Percentiles rank a stretch among this genome's conserved stretches.
Evolutionary conservation across 1,140 invertebrate species (phyloP).

Genomic region (Capitella teleta): DNA sequence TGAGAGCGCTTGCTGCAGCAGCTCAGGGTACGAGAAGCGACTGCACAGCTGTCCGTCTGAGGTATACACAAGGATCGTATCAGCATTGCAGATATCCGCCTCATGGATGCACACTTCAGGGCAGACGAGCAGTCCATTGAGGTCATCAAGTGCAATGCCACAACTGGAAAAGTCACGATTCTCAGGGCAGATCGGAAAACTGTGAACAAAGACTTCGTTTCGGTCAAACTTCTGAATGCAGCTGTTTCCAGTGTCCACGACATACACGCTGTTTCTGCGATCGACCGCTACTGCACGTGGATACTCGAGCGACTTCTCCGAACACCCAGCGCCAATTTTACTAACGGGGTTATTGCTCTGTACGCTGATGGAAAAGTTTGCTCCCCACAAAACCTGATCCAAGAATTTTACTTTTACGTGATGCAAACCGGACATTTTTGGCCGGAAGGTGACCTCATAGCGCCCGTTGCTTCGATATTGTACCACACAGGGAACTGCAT

Average conservation of each 20-base stretch:
- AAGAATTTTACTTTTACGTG: slow-evolving; percentile 5
- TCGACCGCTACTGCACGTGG: slow-evolving; percentile 12
- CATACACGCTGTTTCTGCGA: slow-evolving; percentile 8
- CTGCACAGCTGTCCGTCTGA: background rate
- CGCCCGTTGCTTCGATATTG: slow-evolving; percentile 3
- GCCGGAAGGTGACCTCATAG: slow-evolving; percentile 7
- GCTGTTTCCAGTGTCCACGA: slow-evolving; percentile 13
- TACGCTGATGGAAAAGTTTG: background rate
- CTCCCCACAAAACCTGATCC: slow-evolving; percentile 1
- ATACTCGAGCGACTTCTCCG: slow-evolving; percentile 8
- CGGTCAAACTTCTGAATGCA: slow-evolving; percentile 6
- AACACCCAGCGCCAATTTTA: slow-evolving; percentile 9
- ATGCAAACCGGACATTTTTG: slow-evolving; percentile 5
- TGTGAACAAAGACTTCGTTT: background rate
- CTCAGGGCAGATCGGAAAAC: slow-evolving; percentile 7
- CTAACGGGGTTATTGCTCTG: slow-evolving; percentile 14
- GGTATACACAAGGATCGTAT: slow-evolving; percentile 1
- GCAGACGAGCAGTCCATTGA: slow-evolving; percentile 7
- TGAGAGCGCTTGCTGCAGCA: slow-evolving; percentile 9
- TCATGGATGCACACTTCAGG: slow-evolving; percentile 7
- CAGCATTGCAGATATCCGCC: slow-evolving; percentile 1
- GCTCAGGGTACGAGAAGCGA: background rate
- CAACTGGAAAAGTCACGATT: slow-evolving; percentile 3
- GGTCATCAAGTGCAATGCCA: slow-evolving; percentile 7
- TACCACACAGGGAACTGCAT: slow-evolving; percentile 5